Evolutionary conservation across 1,140 invertebrate species (phyloP), one percentile per base, ranked within the genome.

Genomic region (Asbolus verrucosus): DNA sequence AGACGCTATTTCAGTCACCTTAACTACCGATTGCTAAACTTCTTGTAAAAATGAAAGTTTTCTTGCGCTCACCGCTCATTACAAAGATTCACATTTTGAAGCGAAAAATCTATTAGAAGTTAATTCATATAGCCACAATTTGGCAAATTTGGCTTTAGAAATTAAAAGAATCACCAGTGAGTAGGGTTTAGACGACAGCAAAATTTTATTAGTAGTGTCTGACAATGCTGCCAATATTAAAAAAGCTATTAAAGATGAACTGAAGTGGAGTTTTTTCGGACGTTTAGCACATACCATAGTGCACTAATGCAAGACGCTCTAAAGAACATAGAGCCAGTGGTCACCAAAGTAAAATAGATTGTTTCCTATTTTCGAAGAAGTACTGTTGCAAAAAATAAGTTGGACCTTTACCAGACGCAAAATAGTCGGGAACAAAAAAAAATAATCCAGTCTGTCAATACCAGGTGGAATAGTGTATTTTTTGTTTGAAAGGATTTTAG

Each of bases 1-100:
- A n/a, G 30, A 41, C 27, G 59, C 21, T n/a, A n/a, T 41, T 9
- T 24, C 9, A 5, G 46, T 69, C 8, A 62, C 31, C 19, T 3
- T 75, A 11, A 71, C 65, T 19, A 71, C 69, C 2, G 71, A 75
- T 69, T 70, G 67, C 27, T 75, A 68, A 69, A 75, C 71, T 19
- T 50, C 69, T 1, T 6, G 9, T 11, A 73, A 62, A 5, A 67
- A 2, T 5, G 68, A 66, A 14, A 43, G 15, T 70, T 73, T 30
- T 38, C 1, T 73, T n/a, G 69, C 61, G 2, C 15, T 71, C 2
- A 70, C 69, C 6, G 68, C 50, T 1, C 71, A 73, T 38, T 73
- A 31, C 27, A 38, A 6, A 8, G 33, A 36, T 11, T n/a, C 6
- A 5, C 6, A 11, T 8, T 36, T 36, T 36, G 24, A 67, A 66